A percentile compares a stretch with the other conserved stretches of the same genome.
Conservation (phyloP, 2,888 invertebrate genomes). For the Kuschelorhynchus macadamiae region DNA sequence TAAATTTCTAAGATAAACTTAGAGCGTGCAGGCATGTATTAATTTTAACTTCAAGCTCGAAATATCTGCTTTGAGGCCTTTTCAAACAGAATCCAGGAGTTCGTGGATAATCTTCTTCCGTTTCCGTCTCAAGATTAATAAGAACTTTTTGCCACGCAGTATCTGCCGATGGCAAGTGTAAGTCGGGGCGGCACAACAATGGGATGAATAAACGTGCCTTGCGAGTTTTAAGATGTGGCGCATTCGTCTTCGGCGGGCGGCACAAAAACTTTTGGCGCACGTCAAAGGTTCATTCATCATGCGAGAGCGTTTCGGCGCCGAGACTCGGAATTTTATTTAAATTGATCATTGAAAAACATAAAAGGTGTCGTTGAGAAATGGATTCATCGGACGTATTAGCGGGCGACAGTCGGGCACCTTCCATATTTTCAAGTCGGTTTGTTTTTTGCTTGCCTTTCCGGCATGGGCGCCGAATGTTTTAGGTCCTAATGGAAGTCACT, state of each 20-base stretch:
- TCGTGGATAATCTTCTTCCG: slow-evolving; percentile 31
- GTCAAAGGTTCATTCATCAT: slow-evolving; percentile 63
- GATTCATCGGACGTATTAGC: slow-evolving; percentile 61
- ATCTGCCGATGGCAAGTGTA: slow-evolving; percentile 42
- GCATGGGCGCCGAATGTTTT: slow-evolving; percentile 39
- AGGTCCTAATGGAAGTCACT: slow-evolving; percentile 38
- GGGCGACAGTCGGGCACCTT: slow-evolving; percentile 56
- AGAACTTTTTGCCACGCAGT: slow-evolving; percentile 29
- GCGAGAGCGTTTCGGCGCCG: slow-evolving; percentile 55
- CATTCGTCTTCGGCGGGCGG: slow-evolving; percentile 59
- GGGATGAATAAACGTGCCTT: slow-evolving; percentile 61
- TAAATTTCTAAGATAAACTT: no score
- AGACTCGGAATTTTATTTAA: slow-evolving; percentile 64
- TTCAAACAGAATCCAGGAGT: background rate
- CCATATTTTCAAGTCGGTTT: slow-evolving; percentile 45
- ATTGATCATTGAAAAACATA: slow-evolving; percentile 66
- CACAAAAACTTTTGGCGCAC: slow-evolving; percentile 63
- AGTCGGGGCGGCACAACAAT: slow-evolving; percentile 50
- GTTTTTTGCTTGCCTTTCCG: slow-evolving; percentile 34
- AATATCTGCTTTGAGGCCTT: no score
- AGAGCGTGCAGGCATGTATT: no score
- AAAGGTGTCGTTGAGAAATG: slow-evolving; percentile 66
- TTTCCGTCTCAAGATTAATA: slow-evolving; percentile 32
- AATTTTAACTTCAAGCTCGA: no score
- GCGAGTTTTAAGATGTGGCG: slow-evolving; percentile 60